Evolutionary conservation across 2,797 vertebrate species (phyloP), one percentile per base, ranked within the genome.

Genomic region (Euthynnus affinis): DNA sequence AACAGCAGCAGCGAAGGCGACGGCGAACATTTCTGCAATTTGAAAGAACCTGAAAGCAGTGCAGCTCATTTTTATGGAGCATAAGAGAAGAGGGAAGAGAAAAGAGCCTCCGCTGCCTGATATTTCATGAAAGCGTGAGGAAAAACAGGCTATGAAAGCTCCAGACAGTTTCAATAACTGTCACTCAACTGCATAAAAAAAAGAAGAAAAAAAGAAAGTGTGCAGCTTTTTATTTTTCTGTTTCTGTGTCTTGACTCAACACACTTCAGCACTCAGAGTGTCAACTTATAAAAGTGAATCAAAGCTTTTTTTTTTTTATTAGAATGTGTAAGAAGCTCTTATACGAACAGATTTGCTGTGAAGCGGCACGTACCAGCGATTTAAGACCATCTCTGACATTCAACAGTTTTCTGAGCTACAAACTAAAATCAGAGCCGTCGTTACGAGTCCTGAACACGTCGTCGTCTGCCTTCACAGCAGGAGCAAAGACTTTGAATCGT

Each of bases 151-250:
- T 34, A 44, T 1, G 27, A 42, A 66, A 46, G 75, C 67, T 68
- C 20, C 42, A 13, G 37, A 23, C 64, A 7, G 7, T 65, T 64
- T 80, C 42, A 69, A 63, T 58, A 82, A 76, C 68, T 74, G 77
- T 74, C 80, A 71, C 29, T 78, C 71, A 55, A 5, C 22, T 12
- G 34, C 18, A 63, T 25, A 37, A 56, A 17, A 44, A 67, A 67
- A 29, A n/a, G n/a, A n/a, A n/a, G n/a, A n/a, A n/a, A n/a, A n/a
- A n/a, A n/a, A n/a, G n/a, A 29, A 29, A 53, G n/a, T 14, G 22
- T 32, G 59, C 20, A 57, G 52, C 5, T 23, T 53, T 25, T 29
- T 29, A 29, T 29, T 29, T 29, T 29, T 5, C 27, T 29, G 27
- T 29, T 52, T 56, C 22, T 63, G 23, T 9, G 37, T 29, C 25